A percentile compares a stretch with the other conserved stretches of the same genome.
Conservation (phyloP, 2,797 vertebrate genomes). For the Martes flavigula region DNA sequence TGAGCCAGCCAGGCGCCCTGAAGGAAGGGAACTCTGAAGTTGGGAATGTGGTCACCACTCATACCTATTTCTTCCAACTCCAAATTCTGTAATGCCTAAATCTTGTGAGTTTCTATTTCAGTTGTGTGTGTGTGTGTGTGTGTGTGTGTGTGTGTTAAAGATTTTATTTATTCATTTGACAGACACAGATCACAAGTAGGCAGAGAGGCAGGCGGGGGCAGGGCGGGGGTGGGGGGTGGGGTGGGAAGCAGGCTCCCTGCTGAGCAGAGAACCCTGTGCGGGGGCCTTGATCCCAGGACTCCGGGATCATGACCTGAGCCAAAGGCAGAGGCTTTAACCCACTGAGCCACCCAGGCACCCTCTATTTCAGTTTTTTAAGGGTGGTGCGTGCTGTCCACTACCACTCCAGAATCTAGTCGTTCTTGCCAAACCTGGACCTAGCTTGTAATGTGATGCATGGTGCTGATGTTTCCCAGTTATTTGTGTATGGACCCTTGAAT, state of each 20-base stretch:
- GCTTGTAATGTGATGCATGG: neutral
- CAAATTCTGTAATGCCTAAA: neutral
- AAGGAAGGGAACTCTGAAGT: neutral
- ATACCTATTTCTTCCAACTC: neutral
- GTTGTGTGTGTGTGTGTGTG: neutral
- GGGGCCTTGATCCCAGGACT: too few relatives aligned
- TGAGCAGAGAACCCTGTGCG: too few relatives aligned
- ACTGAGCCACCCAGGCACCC: too few relatives aligned
- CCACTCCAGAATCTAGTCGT: neutral
- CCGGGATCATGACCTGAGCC: too few relatives aligned
- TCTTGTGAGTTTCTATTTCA: neutral
- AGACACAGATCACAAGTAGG: too few relatives aligned
- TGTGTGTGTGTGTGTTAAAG: too few relatives aligned
- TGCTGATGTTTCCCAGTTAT: neutral
- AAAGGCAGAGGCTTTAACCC: too few relatives aligned
- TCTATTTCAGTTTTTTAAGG: neutral
- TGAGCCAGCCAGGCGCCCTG: neutral
- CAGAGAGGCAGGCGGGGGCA: too few relatives aligned
- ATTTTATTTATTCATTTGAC: too few relatives aligned
- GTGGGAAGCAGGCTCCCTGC: too few relatives aligned
- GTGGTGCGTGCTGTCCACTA: fast-evolving
- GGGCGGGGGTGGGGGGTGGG: too few relatives aligned
- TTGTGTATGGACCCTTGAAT: neutral
- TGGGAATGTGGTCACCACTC: neutral
- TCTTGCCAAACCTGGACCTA: neutral